phyloP scores from a whole-genome alignment of 2,888 invertebrate genomes.

The Aquatica leii region DNA sequence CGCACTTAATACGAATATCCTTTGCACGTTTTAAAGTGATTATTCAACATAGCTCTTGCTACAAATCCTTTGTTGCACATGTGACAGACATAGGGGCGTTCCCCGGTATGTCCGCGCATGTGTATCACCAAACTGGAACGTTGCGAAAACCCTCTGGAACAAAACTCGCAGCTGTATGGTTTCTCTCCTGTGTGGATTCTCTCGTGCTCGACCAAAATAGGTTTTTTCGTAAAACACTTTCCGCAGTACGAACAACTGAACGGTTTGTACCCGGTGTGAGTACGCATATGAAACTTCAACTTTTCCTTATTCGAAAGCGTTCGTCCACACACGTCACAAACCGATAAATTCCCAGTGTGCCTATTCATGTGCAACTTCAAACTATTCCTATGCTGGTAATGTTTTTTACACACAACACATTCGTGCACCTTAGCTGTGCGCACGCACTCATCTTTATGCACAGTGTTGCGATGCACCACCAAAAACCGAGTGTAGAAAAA shows the following conservation, averaged over 20 bases:
- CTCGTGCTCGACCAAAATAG: constrained; percentile 56
- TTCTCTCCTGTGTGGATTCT: constrained; percentile 58
- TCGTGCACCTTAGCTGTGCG: constrained; percentile 53
- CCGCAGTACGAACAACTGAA: constrained; percentile 57
- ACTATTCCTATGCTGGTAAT: constrained; percentile 59
- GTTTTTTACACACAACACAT: constrained; percentile 59
- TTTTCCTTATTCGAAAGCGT: constrained; percentile 64
- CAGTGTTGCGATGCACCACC: constrained; percentile 55
- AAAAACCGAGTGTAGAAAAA: constrained; percentile 60
- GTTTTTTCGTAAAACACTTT: constrained; percentile 58
- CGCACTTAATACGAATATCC: constrained; percentile 42
- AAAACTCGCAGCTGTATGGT: constrained; percentile 65
- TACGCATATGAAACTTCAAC: constrained; percentile 60
- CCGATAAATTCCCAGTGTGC: constrained; percentile 63
- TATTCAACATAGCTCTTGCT: constrained; percentile 69
- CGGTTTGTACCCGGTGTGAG: constrained; percentile 57
- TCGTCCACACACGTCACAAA: constrained; percentile 70
- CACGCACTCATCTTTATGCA: constrained; percentile 54
- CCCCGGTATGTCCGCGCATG: constrained; percentile 70
- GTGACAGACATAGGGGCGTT: constrained; percentile 67
- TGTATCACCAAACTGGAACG: constrained; percentile 71
- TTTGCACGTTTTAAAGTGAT: constrained; percentile 66
- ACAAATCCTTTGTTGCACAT: constrained; percentile 70
- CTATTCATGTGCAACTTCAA: constrained; percentile 59
- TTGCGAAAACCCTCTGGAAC: constrained; percentile 70